Conservation (phyloP, 2,888 invertebrate genomes). For the Drosophila prostipennis region DNA sequence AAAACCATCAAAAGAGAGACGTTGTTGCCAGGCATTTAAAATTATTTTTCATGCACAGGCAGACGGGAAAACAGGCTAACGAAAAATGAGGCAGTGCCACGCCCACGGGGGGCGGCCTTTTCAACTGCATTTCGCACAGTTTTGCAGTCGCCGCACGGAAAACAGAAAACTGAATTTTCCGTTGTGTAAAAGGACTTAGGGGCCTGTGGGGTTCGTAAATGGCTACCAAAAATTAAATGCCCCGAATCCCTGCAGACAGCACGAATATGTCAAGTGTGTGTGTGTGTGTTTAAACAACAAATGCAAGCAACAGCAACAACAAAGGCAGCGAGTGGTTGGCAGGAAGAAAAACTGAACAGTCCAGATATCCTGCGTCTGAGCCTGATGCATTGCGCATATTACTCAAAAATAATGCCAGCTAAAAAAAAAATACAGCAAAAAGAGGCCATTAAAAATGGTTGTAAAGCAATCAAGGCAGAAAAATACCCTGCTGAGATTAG, state of each 20-base stretch:
- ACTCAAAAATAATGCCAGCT: constrained; percentile 70
- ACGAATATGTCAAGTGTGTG: constrained; percentile 65
- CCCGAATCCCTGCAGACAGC: constrained; percentile 57
- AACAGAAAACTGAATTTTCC: constrained; percentile 18
- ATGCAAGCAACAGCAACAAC: constrained; percentile 30
- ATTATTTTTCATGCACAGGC: constrained; percentile 21
- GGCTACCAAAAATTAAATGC: constrained; percentile 66
- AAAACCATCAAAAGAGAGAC: constrained; percentile 35
- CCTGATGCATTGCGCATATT: constrained; percentile 75
- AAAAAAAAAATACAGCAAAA: constrained; percentile 37
- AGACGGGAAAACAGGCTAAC: constrained; percentile 26
- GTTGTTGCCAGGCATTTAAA: constrained; percentile 34
- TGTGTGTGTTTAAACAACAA: constrained; percentile 45
- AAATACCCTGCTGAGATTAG: constrained; percentile 16
- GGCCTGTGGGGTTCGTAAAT: constrained; percentile 43
- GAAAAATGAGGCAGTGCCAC: constrained; percentile 25
- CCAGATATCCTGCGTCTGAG: constrained; percentile 43
- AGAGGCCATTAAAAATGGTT: constrained; percentile 1
- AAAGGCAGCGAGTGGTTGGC: constrained; percentile 16
- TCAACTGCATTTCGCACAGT: constrained; percentile 28
- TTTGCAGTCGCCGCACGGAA: constrained; percentile 13
- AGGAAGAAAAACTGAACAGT: neutral
- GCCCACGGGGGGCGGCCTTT: neutral
- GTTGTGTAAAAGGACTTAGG: constrained; percentile 41
- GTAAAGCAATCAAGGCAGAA: neutral